These are phyloP conservation scores for Sminthurinus signatus DNA, from an alignment of 1,140 invertebrate species.

Conservation along the genomic window DNA sequence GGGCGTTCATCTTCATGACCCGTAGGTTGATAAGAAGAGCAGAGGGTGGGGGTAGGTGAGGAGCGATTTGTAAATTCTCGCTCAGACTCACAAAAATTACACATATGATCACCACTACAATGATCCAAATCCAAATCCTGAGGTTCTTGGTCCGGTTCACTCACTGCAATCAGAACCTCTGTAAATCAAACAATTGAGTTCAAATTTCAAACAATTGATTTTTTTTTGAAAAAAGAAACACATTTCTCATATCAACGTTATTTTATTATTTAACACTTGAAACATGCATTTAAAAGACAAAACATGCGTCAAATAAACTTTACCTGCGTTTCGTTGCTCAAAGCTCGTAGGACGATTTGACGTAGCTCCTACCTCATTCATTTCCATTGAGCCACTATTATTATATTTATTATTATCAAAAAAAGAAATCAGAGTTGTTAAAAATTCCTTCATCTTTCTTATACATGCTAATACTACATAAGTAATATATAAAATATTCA, in stretches of 20 bases:
- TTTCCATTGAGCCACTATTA: constrained; percentile 38
- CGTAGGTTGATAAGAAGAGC: background rate
- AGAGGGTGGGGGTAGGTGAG: background rate
- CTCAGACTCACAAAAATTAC: background rate
- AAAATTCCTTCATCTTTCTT: too few species aligned
- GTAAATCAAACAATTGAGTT: too few species aligned
- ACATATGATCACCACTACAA: background rate
- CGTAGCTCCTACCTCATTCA: constrained; percentile 29
- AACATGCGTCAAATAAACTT: too few species aligned
- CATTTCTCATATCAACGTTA: too few species aligned
- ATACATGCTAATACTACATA: too few species aligned
- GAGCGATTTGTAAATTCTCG: background rate
- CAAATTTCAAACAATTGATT: too few species aligned
- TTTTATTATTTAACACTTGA: too few species aligned
- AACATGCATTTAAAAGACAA: too few species aligned
- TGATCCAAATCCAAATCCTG: background rate
- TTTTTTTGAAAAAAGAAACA: too few species aligned
- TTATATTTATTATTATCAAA: constrained; percentile 34
- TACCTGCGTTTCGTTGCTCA: too few species aligned
- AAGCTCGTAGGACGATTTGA: constrained; percentile 21
- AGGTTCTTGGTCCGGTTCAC: constrained; percentile 28
- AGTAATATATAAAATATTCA: too few species aligned
- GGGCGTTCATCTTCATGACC: background rate
- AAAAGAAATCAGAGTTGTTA: constrained; percentile 39
- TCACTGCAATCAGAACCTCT: constrained; percentile 32